A percentile compares a stretch with the other conserved stretches of the same genome.
These are phyloP conservation scores for Mola mola DNA, from an alignment of 2,113 vertebrate species.

Conservation along the genomic window DNA sequence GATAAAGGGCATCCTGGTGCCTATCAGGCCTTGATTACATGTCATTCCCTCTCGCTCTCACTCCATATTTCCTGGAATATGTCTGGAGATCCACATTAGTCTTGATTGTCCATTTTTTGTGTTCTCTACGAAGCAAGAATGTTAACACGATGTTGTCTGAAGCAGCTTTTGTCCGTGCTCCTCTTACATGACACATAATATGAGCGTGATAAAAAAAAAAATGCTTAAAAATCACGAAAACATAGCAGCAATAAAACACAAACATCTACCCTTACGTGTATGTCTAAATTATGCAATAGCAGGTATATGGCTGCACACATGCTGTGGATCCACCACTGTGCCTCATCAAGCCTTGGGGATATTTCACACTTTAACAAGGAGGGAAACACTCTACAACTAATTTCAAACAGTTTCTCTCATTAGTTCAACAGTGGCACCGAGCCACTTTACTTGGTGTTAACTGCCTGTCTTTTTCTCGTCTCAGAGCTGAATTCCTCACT, in stretches of 20 bases:
- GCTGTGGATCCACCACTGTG: neutral
- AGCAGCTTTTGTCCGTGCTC: no score
- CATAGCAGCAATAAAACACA: neutral
- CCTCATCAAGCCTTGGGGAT: neutral
- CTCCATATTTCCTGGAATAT: no score
- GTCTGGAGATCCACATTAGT: no score
- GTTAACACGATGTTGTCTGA: no score
- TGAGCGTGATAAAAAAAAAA: no score
- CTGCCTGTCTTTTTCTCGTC: conserved; percentile 27
- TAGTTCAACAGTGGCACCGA: conserved; percentile 12
- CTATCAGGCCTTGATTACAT: no score
- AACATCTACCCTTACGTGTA: neutral
- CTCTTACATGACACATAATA: no score
- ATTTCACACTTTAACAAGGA: neutral
- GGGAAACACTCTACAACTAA: conserved; percentile 11
- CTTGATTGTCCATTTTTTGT: no score
- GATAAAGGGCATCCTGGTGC: no score
- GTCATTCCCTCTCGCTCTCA: no score
- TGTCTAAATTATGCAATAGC: neutral
- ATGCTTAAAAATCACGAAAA: no score
- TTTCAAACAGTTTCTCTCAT: conserved; percentile 31
- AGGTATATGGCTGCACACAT: neutral
- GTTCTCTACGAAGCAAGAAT: no score
- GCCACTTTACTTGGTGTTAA: conserved; percentile 52
- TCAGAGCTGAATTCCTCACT: conserved; percentile 11